These are phyloP conservation scores for Bilobella aurantiaca DNA, from an alignment of 1,140 invertebrate species.

Conservation along the genomic window DNA sequence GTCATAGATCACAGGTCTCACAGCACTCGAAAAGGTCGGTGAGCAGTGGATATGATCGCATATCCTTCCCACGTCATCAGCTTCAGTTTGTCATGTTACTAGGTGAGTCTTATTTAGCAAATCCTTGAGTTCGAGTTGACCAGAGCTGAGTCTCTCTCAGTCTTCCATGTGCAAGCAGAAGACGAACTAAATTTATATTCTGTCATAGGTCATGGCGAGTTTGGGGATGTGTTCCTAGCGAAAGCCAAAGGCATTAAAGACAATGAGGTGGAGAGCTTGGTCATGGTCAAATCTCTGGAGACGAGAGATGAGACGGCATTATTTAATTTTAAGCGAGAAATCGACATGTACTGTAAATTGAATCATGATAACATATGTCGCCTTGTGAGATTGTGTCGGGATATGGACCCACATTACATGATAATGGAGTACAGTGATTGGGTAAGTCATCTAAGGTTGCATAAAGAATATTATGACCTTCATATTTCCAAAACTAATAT, in stretches of 20 bases:
- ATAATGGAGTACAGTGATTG: slow-evolving; percentile 85
- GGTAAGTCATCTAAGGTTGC: slow-evolving; percentile 52
- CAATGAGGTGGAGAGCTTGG: slow-evolving; percentile 42
- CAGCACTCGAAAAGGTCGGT: slow-evolving; percentile 50
- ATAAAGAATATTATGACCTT: neutral
- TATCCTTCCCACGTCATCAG: slow-evolving; percentile 59
- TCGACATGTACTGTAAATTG: slow-evolving; percentile 70
- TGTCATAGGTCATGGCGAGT: slow-evolving; percentile 65
- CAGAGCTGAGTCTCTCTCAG: too few relatives aligned
- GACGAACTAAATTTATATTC: slow-evolving; percentile 13
- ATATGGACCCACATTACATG: slow-evolving; percentile 76
- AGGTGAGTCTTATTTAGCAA: slow-evolving; percentile 40
- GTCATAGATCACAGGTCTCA: slow-evolving; percentile 35
- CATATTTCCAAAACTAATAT: neutral
- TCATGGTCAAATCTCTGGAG: slow-evolving; percentile 63
- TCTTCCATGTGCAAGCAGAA: neutral
- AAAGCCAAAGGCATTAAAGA: slow-evolving; percentile 51
- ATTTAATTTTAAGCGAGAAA: slow-evolving; percentile 73
- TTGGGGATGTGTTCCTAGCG: slow-evolving; percentile 76
- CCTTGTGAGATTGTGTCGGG: slow-evolving; percentile 53
- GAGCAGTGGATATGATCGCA: slow-evolving; percentile 67
- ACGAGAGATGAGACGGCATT: slow-evolving; percentile 64
- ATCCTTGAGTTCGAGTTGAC: neutral
- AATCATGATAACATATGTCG: slow-evolving; percentile 68
- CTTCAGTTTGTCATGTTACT: slow-evolving; percentile 70